phyloP scores from a whole-genome alignment of 1,140 invertebrate species.

The Colletes latitarsis region DNA sequence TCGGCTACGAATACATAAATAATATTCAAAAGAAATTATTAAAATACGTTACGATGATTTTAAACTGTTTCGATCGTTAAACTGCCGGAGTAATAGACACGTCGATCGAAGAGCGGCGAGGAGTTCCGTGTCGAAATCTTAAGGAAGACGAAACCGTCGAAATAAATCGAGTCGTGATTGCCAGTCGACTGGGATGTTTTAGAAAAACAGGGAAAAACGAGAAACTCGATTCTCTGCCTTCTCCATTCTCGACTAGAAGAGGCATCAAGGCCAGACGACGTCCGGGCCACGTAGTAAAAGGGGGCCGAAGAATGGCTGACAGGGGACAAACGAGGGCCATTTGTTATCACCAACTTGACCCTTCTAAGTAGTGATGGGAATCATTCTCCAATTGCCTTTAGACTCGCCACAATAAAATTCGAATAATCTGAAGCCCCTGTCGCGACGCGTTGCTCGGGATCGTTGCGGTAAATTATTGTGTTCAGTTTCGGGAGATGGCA shows the following conservation, averaged over 20 bases:
- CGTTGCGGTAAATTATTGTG: slow-evolving; percentile 12
- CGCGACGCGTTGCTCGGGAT: neutral
- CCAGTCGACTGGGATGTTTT: slow-evolving; percentile 19
- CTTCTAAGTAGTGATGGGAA: slow-evolving; percentile 22
- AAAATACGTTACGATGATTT: too few relatives aligned
- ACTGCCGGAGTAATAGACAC: neutral
- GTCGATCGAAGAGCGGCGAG: neutral
- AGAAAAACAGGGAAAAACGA: slow-evolving; percentile 50
- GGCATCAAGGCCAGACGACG: slow-evolving; percentile 65
- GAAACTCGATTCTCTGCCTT: slow-evolving; percentile 40
- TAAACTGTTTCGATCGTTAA: neutral
- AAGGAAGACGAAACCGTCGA: neutral
- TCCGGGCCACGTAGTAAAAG: slow-evolving; percentile 54
- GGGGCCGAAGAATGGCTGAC: slow-evolving; percentile 67
- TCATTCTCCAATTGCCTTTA: slow-evolving; percentile 14
- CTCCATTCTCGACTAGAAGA: slow-evolving; percentile 43
- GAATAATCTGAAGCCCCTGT: slow-evolving; percentile 2
- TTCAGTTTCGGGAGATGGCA: slow-evolving; percentile 4
- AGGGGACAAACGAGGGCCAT: slow-evolving; percentile 71
- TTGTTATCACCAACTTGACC: slow-evolving; percentile 69
- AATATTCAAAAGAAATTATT: too few relatives aligned
- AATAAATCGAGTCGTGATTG: slow-evolving; percentile 21
- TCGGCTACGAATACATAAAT: too few relatives aligned
- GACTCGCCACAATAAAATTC: slow-evolving; percentile 9
- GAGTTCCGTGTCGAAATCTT: neutral